These are phyloP conservation scores for Microctenopoma lineatum DNA, from an alignment of 2,797 vertebrate species.

Conservation along the genomic window DNA sequence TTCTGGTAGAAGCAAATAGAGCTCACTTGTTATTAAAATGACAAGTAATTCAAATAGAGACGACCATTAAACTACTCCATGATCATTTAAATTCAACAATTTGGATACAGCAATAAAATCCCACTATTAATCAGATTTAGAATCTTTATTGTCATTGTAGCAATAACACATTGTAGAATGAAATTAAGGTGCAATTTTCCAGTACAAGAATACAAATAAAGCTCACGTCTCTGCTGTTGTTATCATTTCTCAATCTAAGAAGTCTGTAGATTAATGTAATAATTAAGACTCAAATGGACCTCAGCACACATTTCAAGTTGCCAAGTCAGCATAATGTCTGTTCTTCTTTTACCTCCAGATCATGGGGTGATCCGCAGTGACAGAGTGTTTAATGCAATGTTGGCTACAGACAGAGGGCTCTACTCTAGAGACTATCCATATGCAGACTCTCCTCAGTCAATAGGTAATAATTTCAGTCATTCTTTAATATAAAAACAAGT, in stretches of 20 bases:
- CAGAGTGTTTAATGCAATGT: constrained; percentile 87
- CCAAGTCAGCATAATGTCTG: background rate
- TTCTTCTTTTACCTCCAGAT: constrained; percentile 74
- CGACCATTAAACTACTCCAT: no score
- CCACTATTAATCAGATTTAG: background rate
- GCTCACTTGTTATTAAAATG: no score
- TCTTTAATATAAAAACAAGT: background rate
- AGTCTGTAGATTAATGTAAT: background rate
- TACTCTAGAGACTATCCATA: constrained; percentile 89
- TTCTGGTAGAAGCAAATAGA: no score
- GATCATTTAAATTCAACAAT: no score
- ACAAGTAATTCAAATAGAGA: no score
- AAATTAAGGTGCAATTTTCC: no score
- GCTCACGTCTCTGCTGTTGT: background rate
- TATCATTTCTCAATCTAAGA: background rate
- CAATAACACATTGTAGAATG: no score
- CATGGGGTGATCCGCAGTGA: constrained; percentile 87
- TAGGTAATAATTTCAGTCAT: constrained; percentile 79
- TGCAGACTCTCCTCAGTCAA: constrained; percentile 91
- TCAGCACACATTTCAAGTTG: background rate
- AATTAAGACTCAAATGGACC: background rate
- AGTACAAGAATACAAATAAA: no score
- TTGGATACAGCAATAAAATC: background rate
- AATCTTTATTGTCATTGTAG: no score
- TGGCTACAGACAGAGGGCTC: constrained; percentile 90